A percentile compares a stretch with the other conserved stretches of the same genome.
Conservation (phyloP, 2,113 vertebrate genomes). For the Hemicordylus capensis region DNA sequence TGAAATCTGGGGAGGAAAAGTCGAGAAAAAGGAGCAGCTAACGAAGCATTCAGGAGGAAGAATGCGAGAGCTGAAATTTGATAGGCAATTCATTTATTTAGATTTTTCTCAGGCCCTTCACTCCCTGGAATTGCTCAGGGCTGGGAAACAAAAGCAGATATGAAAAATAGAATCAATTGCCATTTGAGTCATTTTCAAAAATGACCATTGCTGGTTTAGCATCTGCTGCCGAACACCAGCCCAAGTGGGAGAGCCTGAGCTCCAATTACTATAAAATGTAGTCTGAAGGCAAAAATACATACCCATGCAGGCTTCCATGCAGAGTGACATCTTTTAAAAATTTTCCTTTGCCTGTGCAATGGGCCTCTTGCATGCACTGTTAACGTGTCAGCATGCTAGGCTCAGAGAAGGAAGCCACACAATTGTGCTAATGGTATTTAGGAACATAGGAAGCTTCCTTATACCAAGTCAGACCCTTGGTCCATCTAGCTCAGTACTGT, state of each 20-base stretch:
- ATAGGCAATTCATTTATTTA: conserved; percentile 5
- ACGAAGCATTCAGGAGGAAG: not conserved
- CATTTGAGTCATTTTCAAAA: not conserved
- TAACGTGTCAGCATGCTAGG: no score
- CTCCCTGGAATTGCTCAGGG: not conserved
- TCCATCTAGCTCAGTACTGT: no score
- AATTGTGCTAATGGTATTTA: no score
- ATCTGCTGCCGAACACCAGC: not conserved
- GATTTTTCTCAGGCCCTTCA: not conserved
- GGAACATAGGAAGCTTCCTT: no score
- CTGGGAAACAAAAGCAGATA: not conserved
- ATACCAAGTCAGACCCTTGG: no score
- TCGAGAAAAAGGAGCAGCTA: not conserved
- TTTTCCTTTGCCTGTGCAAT: no score
- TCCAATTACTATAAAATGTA: not conserved
- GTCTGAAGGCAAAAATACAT: not conserved
- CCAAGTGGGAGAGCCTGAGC: not conserved
- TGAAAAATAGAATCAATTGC: not conserved
- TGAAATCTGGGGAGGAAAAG: not conserved
- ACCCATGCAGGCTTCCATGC: not conserved
- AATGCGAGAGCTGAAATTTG: not conserved
- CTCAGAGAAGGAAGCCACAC: no score
- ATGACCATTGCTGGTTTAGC: not conserved
- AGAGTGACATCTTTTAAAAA: no score
- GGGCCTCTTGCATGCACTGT: no score